Evolutionary conservation across 2,888 invertebrate species (phyloP).

Genomic region (Drosophila heteroneura): DNA sequence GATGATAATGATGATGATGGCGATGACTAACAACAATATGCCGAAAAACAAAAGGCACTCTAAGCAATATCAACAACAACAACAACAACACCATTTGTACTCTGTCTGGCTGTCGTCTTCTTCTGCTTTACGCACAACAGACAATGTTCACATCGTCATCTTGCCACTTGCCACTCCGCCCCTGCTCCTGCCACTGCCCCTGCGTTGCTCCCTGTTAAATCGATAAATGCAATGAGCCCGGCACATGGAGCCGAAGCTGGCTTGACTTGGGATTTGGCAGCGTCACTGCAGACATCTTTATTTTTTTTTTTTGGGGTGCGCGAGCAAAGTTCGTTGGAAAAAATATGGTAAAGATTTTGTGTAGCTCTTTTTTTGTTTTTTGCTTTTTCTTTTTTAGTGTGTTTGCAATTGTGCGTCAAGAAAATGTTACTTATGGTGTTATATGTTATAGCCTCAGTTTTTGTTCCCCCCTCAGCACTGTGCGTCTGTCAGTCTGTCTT

Average conservation of each 20-base stretch:
- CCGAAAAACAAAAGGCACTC: slow-evolving; percentile 50
- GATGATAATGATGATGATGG: slow-evolving; percentile 44
- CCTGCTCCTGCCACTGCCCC: not conserved
- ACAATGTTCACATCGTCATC: slow-evolving; percentile 57
- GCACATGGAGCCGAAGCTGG: slow-evolving; percentile 33
- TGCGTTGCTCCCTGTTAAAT: slow-evolving; percentile 59
- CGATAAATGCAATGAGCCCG: slow-evolving; percentile 75
- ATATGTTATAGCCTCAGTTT: slow-evolving; percentile 26
- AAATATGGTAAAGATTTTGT: slow-evolving; percentile 41
- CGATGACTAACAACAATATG: slow-evolving; percentile 69
- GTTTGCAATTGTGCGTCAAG: slow-evolving; percentile 70
- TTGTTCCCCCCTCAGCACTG: slow-evolving; percentile 10
- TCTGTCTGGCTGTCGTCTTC: slow-evolving; percentile 44
- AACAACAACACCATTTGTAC: slow-evolving; percentile 36
- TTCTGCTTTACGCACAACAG: slow-evolving; percentile 54
- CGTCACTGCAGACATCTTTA: slow-evolving; percentile 38
- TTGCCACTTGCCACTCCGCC: not conserved
- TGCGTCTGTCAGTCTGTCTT: slow-evolving; percentile 15
- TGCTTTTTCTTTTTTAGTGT: slow-evolving; percentile 7
- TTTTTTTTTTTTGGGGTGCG: slow-evolving; percentile 32
- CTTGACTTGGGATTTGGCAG: slow-evolving; percentile 2
- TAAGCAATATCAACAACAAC: slow-evolving; percentile 23
- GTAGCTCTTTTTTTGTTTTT: not conserved
- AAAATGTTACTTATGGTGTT: slow-evolving; percentile 68
- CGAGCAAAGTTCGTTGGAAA: slow-evolving; percentile 33